Conservation (phyloP, 2,888 invertebrate species). For the Heliconius charithonia region DNA sequence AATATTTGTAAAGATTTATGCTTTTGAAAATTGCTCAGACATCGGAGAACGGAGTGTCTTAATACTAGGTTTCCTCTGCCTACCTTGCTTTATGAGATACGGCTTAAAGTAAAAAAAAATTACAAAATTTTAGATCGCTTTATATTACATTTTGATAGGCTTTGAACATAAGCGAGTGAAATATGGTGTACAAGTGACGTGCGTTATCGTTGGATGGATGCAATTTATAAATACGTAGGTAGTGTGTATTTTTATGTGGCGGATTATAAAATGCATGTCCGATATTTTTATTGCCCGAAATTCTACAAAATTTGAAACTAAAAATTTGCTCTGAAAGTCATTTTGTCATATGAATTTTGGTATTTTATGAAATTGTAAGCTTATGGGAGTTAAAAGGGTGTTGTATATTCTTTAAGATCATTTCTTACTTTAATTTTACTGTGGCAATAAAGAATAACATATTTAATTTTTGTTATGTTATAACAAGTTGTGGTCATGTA, state of each 20-base stretch:
- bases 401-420: too few species aligned
- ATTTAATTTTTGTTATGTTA: too few species aligned
- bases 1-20: too few species aligned
- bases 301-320: slow-evolving; percentile 17
- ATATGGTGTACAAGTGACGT: slow-evolving; percentile 28
- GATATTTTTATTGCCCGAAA: slow-evolving; percentile 29
- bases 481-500: too few species aligned
- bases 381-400: background rate
- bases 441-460: too few species aligned
- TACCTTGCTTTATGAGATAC: background rate
- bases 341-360: background rate
- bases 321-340: slow-evolving; percentile 9
- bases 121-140: background rate
- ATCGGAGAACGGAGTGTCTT: background rate
- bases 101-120: background rate
- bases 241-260: slow-evolving; percentile 30
- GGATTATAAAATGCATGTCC: slow-evolving; percentile 31
- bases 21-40: too few species aligned
- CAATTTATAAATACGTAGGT: slow-evolving; percentile 31
- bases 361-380: background rate
- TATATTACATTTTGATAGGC: background rate
- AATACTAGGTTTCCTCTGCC: background rate
- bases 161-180: slow-evolving; percentile 1
- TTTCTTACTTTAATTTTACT: too few species aligned
- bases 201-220: slow-evolving; percentile 32